phyloP scores from a whole-genome alignment of 2,888 invertebrate genomes.

The Drosophila helvetica region DNA sequence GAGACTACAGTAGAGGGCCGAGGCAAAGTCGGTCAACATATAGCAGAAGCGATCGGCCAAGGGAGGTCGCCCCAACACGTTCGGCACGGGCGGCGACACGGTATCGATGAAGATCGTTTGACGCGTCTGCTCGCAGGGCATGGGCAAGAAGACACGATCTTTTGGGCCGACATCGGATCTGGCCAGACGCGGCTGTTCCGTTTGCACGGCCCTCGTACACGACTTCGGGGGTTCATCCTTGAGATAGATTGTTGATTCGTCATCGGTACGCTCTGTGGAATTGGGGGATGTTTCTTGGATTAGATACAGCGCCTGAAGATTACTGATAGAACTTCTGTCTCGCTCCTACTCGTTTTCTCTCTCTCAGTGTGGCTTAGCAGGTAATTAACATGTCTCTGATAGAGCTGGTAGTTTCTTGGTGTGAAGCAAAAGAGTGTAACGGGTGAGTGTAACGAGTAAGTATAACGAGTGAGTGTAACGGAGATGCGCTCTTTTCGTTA shows the following conservation, averaged over 20 bases:
- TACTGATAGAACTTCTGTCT: no score
- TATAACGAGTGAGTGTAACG: no score
- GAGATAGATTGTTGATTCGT: slow-evolving; percentile 52
- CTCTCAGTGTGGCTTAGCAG: no score
- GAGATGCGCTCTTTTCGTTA: no score
- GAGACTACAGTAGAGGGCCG: slow-evolving; percentile 67
- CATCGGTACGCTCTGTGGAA: slow-evolving; percentile 56
- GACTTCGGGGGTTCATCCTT: background rate
- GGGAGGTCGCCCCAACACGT: slow-evolving; percentile 44
- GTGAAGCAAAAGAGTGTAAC: no score
- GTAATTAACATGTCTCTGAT: no score
- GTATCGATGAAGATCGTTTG: slow-evolving; percentile 63
- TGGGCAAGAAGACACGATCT: background rate
- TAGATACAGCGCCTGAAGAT: no score
- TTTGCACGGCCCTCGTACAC: slow-evolving; percentile 44
- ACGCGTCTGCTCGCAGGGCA: slow-evolving; percentile 56
- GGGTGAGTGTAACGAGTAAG: no score
- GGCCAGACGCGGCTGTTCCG: slow-evolving; percentile 56
- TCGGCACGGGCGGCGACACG: slow-evolving; percentile 27
- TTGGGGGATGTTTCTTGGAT: background rate
- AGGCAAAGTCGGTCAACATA: slow-evolving; percentile 70
- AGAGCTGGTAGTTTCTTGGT: no score
- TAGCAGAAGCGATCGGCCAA: slow-evolving; percentile 69
- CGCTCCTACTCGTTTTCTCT: no score
- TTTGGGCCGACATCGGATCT: background rate